Conservation (phyloP, 1,140 invertebrate genomes). For the Leptinotarsa texana region DNA sequence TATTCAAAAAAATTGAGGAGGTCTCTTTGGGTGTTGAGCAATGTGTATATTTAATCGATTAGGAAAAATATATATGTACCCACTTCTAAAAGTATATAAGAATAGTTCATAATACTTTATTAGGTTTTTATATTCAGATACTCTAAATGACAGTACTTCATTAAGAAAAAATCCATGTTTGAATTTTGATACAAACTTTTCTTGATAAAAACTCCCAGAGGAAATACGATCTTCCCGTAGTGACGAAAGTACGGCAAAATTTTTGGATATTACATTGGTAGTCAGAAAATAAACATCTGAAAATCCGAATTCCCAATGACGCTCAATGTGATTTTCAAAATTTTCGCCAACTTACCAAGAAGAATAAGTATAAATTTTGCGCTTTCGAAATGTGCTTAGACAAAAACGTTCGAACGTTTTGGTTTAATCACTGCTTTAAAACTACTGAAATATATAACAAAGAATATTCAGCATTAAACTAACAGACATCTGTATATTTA, state of each 20-base stretch:
- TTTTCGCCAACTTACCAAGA: not conserved
- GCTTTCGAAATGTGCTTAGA: not conserved
- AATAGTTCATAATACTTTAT: constrained; percentile 1
- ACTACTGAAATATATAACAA: not conserved
- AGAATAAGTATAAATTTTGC: not conserved
- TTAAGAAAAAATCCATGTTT: constrained; percentile 3
- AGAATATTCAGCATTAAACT: not conserved
- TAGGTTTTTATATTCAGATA: constrained; percentile 8
- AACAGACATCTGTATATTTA: not conserved
- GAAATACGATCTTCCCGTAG: not conserved
- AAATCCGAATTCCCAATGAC: not conserved
- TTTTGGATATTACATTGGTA: not conserved
- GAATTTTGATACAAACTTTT: not conserved
- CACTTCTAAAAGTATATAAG: constrained; percentile 3
- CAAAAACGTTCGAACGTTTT: constrained; percentile 8
- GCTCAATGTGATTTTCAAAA: not conserved
- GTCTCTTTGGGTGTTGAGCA: not conserved
- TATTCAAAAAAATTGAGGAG: not conserved
- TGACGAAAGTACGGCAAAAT: not conserved
- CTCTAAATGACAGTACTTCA: not conserved
- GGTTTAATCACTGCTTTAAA: not conserved
- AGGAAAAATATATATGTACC: not conserved
- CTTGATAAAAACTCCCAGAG: constrained; percentile 2
- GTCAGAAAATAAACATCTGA: not conserved
- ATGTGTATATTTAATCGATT: not conserved